Base-by-base conservation (phyloP, 1,140 invertebrate species). In the Aphelenchoides avenae region DNA sequence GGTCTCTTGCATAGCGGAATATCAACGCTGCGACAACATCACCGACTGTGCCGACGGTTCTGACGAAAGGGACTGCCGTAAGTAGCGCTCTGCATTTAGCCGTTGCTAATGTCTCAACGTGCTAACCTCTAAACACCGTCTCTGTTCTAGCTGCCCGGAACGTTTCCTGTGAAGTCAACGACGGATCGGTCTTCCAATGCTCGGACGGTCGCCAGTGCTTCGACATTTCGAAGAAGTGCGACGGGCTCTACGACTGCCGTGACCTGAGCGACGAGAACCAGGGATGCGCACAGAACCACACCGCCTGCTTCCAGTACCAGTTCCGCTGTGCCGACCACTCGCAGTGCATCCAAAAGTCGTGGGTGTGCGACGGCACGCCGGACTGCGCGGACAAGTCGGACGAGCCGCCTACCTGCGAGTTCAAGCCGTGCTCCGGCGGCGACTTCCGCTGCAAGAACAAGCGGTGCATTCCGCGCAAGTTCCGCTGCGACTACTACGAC, bases 11-110 rank as follows among this genome's bases (percentile, higher is more conserved):
- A 91, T 80, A 91, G 92, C 80, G 85, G 88, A 65, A 86, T 71
- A 71, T 46, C 67, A 71, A 31, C 83, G 86, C 71, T 94, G 91
- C 80, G 91, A 95, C 80, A 89, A 88, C 83, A 86, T 86, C 37
- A 86, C 89, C 0, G 91, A 95, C 81, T 95, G 91, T 79, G 85
- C 88, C 34, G 91, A 94, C 77, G 89, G 89, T 52, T 88, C 88
- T 9, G 91, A 94, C 78, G 89, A 93, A 80, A 85, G 86, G 15
- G 87, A 89, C 76, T 93, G 91, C 82, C 86, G 89, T 93, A 81
- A 91, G 60, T 52, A 20, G n/a, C 22, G n/a, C 15, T 48, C n/a
- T 15, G 20, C 27, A 4, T 5, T 34, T 29, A 15, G 24, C 29
- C 27, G 11, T 31, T 7, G 9, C n/a, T 20, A 13, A 20, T 59